phyloP scores from a whole-genome alignment of 2,113 vertebrate genomes.

The Bagarius yarrelli region DNA sequence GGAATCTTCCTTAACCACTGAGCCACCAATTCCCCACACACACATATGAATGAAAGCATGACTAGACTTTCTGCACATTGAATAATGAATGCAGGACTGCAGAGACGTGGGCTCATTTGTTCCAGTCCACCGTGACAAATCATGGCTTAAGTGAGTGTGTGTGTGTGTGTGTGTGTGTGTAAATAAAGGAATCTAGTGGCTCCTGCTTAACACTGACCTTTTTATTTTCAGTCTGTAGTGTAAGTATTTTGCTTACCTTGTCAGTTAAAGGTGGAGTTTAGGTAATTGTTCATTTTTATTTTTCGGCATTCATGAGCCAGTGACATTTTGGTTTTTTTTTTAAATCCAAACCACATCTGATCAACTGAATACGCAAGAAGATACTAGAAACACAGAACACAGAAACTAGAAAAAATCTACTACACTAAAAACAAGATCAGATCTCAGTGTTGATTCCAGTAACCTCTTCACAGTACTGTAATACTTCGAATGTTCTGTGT shows the following conservation, averaged over 20 bases:
- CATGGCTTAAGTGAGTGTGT: constrained; percentile 31
- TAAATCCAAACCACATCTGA: background rate
- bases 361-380: background rate
- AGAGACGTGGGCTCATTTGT: constrained; percentile 50
- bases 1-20: too few relatives aligned
- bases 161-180: constrained; percentile 14
- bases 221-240: constrained; percentile 50
- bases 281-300: background rate
- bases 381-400: too few relatives aligned
- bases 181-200: constrained; percentile 43
- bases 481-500: too few relatives aligned
- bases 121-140: constrained; percentile 58
- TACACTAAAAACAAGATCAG: too few relatives aligned
- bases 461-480: background rate
- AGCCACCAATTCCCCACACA: too few relatives aligned
- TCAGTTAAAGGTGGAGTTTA: background rate
- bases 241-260: constrained; percentile 15
- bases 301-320: too few relatives aligned
- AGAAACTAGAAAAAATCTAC: too few relatives aligned
- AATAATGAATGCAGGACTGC: constrained; percentile 53
- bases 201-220: constrained; percentile 58
- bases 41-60: background rate
- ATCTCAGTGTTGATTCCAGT: background rate
- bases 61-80: constrained; percentile 17
- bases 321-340: background rate